phyloP scores from a whole-genome alignment of 2,113 vertebrate genomes.

The Oryzias celebensis region DNA sequence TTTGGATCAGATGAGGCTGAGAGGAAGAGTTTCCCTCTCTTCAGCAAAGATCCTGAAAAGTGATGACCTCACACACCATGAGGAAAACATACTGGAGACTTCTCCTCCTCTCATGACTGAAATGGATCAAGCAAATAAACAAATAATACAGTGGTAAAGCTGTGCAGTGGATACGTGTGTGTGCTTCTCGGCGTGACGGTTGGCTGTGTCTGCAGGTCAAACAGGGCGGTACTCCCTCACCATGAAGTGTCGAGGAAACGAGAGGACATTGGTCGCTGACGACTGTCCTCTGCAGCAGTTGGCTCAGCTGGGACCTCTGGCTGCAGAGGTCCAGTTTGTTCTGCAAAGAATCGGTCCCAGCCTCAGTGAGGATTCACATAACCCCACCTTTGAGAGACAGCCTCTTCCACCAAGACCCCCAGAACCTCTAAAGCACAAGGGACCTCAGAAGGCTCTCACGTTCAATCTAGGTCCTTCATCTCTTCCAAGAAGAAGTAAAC shows the following conservation, averaged over 20 bases:
- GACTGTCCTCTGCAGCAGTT: slow-evolving; percentile 85
- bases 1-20: too few species aligned
- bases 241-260: slow-evolving; percentile 84
- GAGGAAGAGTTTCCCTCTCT: too few species aligned
- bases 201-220: slow-evolving; percentile 77
- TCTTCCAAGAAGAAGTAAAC: slow-evolving; percentile 21
- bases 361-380: slow-evolving; percentile 65
- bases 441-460: slow-evolving; percentile 77
- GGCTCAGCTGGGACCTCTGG: slow-evolving; percentile 86
- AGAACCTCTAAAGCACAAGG: slow-evolving; percentile 63
- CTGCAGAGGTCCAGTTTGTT: slow-evolving; percentile 86
- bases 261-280: slow-evolving; percentile 82
- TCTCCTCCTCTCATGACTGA: too few species aligned
- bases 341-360: slow-evolving; percentile 85
- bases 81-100: too few species aligned
- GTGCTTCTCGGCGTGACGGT: too few species aligned
- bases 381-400: slow-evolving; percentile 21
- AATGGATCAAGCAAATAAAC: too few species aligned
- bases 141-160: too few species aligned
- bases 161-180: too few species aligned
- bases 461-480: slow-evolving; percentile 76
- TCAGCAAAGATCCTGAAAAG: too few species aligned
- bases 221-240: slow-evolving; percentile 90
- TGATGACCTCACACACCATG: too few species aligned
- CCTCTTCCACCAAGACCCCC: slow-evolving; percentile 43